A percentile compares a stretch with the other conserved stretches of the same genome.
Conservation (phyloP, 1,140 invertebrate species). For the Pentalonia nigronervosa region DNA sequence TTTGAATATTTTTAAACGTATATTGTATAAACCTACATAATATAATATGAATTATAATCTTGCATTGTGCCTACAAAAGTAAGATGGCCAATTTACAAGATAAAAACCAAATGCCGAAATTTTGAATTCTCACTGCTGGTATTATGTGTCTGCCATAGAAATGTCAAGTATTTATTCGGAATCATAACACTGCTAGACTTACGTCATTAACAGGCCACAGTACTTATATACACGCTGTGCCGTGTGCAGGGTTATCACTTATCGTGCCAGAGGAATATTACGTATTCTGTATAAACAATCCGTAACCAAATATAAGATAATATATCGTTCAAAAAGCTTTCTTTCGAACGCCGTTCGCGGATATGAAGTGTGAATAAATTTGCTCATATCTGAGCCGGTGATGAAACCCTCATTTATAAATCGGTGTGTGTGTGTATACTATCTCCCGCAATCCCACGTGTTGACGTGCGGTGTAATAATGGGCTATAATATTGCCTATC, state of each 20-base stretch:
- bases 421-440: neutral
- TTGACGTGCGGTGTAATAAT: neutral
- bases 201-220: neutral
- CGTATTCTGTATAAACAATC: neutral
- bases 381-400: neutral
- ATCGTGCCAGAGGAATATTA: neutral
- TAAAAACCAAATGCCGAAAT: neutral
- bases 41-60: neutral
- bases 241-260: neutral
- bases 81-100: neutral
- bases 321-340: neutral
- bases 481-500: neutral
- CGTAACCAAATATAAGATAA: neutral
- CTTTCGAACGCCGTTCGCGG: neutral
- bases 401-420: neutral
- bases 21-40: neutral
- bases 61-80: neutral
- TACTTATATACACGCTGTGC: neutral
- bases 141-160: neutral
- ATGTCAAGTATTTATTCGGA: neutral
- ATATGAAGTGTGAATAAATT: neutral
- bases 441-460: too few species aligned
- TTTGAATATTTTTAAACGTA: neutral
- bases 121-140: rapidly evolving
- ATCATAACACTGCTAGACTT: neutral